These are phyloP conservation scores for Bubalus kerabau DNA, from an alignment of 2,113 vertebrate genomes.

Conservation along the genomic window DNA sequence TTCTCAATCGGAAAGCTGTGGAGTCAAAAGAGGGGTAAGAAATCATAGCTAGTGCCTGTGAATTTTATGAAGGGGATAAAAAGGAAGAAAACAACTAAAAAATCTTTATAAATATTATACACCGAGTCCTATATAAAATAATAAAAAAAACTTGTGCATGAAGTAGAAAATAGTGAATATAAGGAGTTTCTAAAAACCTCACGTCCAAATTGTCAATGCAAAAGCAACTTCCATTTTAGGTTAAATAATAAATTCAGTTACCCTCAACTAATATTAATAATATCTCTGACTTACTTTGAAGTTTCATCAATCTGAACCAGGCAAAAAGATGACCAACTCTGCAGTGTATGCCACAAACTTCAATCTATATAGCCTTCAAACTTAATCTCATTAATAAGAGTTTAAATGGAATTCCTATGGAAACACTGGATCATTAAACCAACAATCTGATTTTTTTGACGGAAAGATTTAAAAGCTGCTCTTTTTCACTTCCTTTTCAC, in stretches of 20 bases:
- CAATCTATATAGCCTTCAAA: neutral
- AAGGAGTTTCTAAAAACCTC: constrained; percentile 19
- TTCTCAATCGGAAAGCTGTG: constrained; percentile 26
- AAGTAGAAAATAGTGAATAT: constrained; percentile 51
- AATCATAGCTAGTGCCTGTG: neutral
- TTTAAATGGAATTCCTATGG: neutral
- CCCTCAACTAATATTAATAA: neutral
- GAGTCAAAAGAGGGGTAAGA: neutral
- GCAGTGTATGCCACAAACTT: neutral
- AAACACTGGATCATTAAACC: constrained; percentile 9
- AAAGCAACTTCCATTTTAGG: constrained; percentile 46
- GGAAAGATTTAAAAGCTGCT: constrained; percentile 40
- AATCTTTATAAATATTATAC: neutral
- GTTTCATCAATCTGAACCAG: neutral
- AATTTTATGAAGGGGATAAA: constrained; percentile 31
- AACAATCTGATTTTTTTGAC: neutral
- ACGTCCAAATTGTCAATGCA: constrained; percentile 23
- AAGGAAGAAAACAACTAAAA: constrained; percentile 2
- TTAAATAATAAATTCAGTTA: neutral
- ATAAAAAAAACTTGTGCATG: constrained; percentile 12
- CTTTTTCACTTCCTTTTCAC: neutral
- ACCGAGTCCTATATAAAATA: constrained; percentile 47
- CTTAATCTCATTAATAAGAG: neutral
- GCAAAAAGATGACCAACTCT: neutral
- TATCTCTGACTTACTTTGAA: constrained; percentile 18